Conservation (phyloP, 1,140 invertebrate genomes). For the Calephelis nemesis region DNA sequence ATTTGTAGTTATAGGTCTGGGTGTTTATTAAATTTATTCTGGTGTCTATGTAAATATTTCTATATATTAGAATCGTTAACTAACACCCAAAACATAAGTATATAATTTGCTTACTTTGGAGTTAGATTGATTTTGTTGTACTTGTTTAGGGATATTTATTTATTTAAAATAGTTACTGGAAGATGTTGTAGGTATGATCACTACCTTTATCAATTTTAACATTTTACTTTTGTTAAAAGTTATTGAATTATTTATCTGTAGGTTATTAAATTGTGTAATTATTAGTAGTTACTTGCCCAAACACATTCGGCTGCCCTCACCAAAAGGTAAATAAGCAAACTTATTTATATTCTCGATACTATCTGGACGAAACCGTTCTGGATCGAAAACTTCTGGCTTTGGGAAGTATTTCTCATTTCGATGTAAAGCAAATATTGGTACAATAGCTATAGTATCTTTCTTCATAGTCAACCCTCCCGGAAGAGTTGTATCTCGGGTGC, state of each 20-base stretch:
- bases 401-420: conserved; percentile 78
- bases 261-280: neutral
- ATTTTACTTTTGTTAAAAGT: neutral
- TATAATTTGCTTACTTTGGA: no score
- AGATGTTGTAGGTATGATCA: no score
- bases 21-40: no score
- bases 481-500: conserved; percentile 65
- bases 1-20: no score
- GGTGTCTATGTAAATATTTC: no score
- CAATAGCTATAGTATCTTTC: conserved; percentile 71
- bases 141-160: no score
- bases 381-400: conserved; percentile 81
- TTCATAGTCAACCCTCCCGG: conserved; percentile 66
- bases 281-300: conserved; percentile 57
- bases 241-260: neutral
- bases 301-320: conserved; percentile 85
- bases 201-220: neutral
- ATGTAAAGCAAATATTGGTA: conserved; percentile 82
- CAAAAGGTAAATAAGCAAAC: conserved; percentile 84
- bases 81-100: no score
- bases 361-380: conserved; percentile 80
- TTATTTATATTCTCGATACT: conserved; percentile 65
- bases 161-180: no score
- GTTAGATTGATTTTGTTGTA: no score
- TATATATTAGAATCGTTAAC: no score